Evolutionary conservation across 2,797 vertebrate species (phyloP).

Genomic region (Parauchenoglanis ngamensis): DNA sequence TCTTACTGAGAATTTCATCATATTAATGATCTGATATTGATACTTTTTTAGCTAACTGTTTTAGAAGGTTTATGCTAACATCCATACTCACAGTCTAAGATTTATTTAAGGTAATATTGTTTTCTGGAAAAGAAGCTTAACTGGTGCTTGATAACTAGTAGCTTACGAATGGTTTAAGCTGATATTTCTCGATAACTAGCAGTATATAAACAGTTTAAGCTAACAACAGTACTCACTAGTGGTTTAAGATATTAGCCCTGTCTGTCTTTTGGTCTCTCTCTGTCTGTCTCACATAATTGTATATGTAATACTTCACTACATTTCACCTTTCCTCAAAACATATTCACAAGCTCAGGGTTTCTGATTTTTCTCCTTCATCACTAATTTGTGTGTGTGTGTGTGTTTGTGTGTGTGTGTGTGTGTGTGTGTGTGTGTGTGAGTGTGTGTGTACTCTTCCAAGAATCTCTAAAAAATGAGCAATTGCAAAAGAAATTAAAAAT

Average conservation of each 20-base stretch:
- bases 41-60: too few relatives aligned
- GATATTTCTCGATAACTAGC: too few relatives aligned
- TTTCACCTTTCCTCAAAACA: background rate
- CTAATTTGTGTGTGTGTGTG: background rate
- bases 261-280: background rate
- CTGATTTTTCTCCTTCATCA: background rate
- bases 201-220: too few relatives aligned
- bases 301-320: background rate
- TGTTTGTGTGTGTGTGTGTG: conserved; percentile 12
- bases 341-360: background rate
- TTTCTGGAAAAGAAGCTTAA: too few relatives aligned
- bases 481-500: background rate
- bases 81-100: too few relatives aligned
- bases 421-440: conserved; percentile 17
- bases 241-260: background rate
- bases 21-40: too few relatives aligned
- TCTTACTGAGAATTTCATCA: too few relatives aligned
- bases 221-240: too few relatives aligned
- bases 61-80: too few relatives aligned
- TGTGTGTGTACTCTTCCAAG: background rate
- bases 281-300: background rate
- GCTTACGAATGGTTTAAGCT: too few relatives aligned
- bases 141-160: too few relatives aligned
- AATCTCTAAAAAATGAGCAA: background rate
- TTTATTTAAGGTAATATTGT: too few relatives aligned